Conservation (phyloP, 64 coral and sea anemone genomes). For the Astreopora myriophthalma region DNA sequence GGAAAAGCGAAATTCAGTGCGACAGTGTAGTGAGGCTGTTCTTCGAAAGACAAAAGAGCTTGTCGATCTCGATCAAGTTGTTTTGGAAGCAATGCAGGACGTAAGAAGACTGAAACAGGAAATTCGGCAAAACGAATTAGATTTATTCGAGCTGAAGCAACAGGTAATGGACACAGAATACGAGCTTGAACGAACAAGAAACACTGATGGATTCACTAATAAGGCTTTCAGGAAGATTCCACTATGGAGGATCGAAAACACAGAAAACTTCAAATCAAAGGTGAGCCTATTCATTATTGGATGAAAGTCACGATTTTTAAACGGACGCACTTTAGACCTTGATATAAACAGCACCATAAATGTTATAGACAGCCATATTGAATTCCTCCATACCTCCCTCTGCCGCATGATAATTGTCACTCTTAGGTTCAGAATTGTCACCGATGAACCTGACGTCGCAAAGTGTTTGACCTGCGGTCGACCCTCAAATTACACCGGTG, state of each 20-base stretch:
- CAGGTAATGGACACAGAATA: conserved; percentile 78
- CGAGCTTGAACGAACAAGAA: conserved; percentile 68
- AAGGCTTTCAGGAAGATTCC: conserved; percentile 32
- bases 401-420: too few species aligned
- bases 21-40: conserved; percentile 29
- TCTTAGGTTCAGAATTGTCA: too few species aligned
- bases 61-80: conserved; percentile 55
- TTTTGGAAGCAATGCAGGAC: conserved; percentile 68
- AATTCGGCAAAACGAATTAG: conserved; percentile 81
- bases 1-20: conserved; percentile 30
- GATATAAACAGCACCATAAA: too few species aligned
- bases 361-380: too few species aligned
- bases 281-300: too few species aligned
- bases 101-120: conserved; percentile 52
- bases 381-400: too few species aligned
- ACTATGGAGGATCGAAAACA: conserved; percentile 49
- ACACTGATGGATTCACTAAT: conserved; percentile 24
- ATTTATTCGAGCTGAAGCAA: conserved; percentile 72
- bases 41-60: conserved; percentile 76
- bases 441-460: too few species aligned
- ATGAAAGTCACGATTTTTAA: too few species aligned
- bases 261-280: conserved; percentile 37
- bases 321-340: too few species aligned
- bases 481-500: too few species aligned
- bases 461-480: too few species aligned